phyloP scores from a whole-genome alignment of 2,797 vertebrate genomes.

The Delichon dasypus region DNA sequence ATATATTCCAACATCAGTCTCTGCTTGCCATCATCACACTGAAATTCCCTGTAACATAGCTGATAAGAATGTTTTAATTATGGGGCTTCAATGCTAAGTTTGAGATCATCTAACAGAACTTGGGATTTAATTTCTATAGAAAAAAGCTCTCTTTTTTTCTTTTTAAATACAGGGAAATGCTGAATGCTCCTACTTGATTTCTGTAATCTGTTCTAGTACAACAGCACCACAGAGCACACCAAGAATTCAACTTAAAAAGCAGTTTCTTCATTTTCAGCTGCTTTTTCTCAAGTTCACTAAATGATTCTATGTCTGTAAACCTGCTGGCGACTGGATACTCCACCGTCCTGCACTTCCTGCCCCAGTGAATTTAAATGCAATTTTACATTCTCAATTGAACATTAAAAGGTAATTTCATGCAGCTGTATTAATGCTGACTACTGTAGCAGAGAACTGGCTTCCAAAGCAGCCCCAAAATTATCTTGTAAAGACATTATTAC shows the following conservation, averaged over 20 bases:
- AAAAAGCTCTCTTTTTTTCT: not conserved
- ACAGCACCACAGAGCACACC: not conserved
- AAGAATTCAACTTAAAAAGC: not conserved
- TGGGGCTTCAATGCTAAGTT: not conserved
- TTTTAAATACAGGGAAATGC: not conserved
- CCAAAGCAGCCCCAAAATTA: not conserved
- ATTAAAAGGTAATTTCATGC: not conserved
- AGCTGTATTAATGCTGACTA: not conserved
- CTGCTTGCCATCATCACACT: not conserved
- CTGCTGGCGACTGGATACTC: not conserved
- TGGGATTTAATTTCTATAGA: not conserved
- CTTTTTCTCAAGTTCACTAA: not conserved
- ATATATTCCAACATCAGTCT: not conserved
- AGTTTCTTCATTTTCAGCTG: not conserved
- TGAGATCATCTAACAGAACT: not conserved
- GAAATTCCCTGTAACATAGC: not conserved
- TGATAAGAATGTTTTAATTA: not conserved
- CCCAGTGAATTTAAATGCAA: not conserved
- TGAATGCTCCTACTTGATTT: not conserved
- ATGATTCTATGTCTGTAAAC: not conserved
- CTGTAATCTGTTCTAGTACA: not conserved
- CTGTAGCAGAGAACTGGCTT: not conserved
- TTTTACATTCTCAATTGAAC: conserved; percentile 31
- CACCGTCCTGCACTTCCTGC: not conserved
- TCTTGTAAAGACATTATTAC: not conserved